Evolutionary conservation across 2,888 invertebrate genomes (phyloP).

Genomic region (Hirudinaria manillensis): DNA sequence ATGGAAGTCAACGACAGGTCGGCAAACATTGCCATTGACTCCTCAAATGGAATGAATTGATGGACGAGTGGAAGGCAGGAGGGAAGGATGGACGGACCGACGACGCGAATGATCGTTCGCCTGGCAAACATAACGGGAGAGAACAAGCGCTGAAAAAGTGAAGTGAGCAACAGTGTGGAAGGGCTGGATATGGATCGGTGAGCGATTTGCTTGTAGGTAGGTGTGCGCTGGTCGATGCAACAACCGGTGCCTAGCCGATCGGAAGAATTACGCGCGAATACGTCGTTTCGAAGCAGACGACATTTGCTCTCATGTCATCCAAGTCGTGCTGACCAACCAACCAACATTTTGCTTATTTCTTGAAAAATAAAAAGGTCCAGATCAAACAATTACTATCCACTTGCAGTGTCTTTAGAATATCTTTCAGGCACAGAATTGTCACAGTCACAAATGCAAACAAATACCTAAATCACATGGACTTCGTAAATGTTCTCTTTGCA

Average conservation of each 20-base stretch:
- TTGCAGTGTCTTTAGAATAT: too few relatives aligned
- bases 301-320: too few relatives aligned
- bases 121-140: too few relatives aligned
- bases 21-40: neutral
- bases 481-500: too few relatives aligned
- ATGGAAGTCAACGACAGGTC: constrained; percentile 8
- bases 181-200: constrained; percentile 2
- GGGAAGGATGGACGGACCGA: neutral
- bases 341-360: too few relatives aligned
- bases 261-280: constrained; percentile 1
- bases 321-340: too few relatives aligned
- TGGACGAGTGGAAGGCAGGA: constrained; percentile 5
- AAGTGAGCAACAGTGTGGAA: constrained; percentile 14
- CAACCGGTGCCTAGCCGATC: constrained; percentile 14
- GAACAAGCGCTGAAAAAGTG: neutral
- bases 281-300: too few relatives aligned
- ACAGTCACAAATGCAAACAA: too few relatives aligned
- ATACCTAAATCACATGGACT: too few relatives aligned
- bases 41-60: constrained; percentile 7
- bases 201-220: constrained; percentile 18
- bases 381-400: too few relatives aligned
- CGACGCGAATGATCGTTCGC: neutral
- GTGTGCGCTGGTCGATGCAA: constrained; percentile 12
- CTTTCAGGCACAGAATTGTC: too few relatives aligned
- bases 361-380: too few relatives aligned